A percentile compares a stretch with the other conserved stretches of the same genome.
phyloP scores from a whole-genome alignment of 2,797 vertebrate species.

The Phyllotis vaccarum region DNA sequence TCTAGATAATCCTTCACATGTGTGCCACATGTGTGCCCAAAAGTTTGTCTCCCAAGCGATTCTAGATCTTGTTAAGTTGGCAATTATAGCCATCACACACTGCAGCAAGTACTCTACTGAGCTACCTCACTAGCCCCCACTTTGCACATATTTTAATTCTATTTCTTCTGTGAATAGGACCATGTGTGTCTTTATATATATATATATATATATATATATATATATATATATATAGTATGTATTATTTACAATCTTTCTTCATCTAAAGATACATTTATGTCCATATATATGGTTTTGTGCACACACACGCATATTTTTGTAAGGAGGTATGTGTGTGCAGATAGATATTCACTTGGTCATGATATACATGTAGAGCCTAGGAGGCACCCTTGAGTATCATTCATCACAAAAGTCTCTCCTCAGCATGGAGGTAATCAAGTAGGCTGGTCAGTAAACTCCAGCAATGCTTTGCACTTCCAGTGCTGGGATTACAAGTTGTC shows the following conservation, averaged over 20 bases:
- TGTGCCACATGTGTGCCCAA: too few relatives aligned
- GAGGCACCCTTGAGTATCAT: background rate
- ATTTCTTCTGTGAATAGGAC: conserved; percentile 47
- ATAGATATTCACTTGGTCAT: background rate
- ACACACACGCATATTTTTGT: background rate
- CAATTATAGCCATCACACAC: background rate
- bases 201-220: background rate
- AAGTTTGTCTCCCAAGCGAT: background rate
- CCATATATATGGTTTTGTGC: background rate
- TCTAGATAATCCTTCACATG: background rate
- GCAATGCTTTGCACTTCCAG: background rate
- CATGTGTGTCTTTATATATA: background rate
- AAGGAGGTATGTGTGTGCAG: background rate
- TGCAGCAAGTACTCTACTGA: background rate
- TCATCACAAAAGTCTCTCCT: background rate
- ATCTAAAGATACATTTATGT: too few relatives aligned
- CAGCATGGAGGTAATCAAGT: background rate
- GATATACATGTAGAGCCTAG: background rate
- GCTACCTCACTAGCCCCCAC: background rate
- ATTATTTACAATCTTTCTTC: too few relatives aligned
- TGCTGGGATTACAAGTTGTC: background rate
- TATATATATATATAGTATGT: background rate
- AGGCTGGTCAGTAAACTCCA: background rate
- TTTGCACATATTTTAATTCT: conserved; percentile 16
- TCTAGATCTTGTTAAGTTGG: background rate